Evolutionary conservation across 2,888 invertebrate genomes (phyloP).

Genomic region (Lasioglossum pauxillum): DNA sequence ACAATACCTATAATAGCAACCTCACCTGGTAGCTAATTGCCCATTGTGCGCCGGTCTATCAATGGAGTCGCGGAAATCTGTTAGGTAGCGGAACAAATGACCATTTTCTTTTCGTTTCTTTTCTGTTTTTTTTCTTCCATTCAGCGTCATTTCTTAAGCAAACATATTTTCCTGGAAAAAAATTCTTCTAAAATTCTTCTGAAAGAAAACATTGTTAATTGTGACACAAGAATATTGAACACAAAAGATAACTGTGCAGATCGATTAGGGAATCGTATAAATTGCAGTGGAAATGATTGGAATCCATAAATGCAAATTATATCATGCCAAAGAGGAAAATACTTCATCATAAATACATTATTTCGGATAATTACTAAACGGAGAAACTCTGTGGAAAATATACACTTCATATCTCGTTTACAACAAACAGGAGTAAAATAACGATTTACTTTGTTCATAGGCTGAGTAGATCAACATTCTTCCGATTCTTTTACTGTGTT

Average conservation of each 20-base stretch:
- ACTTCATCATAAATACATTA: no score
- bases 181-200: not conserved
- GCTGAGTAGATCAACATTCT: no score
- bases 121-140: not conserved
- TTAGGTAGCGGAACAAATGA: not conserved
- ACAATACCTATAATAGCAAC: constrained; percentile 3
- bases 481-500: not conserved
- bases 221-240: not conserved
- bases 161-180: not conserved
- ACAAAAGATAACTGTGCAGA: not conserved
- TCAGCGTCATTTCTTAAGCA: not conserved
- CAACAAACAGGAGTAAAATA: not conserved
- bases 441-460: not conserved
- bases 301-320: not conserved
- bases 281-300: not conserved
- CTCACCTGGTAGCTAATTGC: not conserved
- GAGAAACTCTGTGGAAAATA: not conserved
- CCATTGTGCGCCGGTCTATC: not conserved
- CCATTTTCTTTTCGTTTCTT: not conserved
- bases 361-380: not conserved
- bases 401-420: not conserved
- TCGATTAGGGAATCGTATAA: not conserved
- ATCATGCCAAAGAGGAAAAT: not conserved
- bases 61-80: not conserved
- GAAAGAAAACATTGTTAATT: not conserved